These are phyloP conservation scores for Ptychobarbus kaznakovi DNA, from an alignment of 2,797 vertebrate genomes.

Conservation along the genomic window DNA sequence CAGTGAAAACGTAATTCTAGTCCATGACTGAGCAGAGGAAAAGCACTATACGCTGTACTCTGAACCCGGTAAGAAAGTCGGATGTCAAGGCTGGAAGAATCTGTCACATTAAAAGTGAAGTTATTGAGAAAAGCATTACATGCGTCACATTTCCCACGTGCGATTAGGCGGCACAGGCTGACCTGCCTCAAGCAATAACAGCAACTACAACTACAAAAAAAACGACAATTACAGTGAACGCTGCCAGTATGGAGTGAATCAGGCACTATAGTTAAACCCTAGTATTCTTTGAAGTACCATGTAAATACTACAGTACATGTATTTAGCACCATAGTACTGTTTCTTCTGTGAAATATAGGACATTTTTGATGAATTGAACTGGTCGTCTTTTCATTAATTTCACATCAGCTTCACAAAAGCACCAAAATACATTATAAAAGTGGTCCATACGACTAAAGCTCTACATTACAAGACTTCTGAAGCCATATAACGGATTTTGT, in stretches of 20 bases:
- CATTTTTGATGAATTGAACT: not conserved
- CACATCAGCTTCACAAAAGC: not conserved
- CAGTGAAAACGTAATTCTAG: conserved; percentile 38
- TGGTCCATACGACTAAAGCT: not conserved
- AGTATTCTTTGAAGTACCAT: not conserved
- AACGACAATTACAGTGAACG: conserved; percentile 11
- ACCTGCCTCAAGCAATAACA: not conserved
- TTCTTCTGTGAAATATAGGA: not conserved
- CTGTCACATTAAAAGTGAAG: not conserved
- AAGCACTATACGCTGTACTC: not conserved
- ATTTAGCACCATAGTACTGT: not conserved
- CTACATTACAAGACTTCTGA: not conserved
- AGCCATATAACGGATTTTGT: not conserved
- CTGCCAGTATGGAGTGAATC: conserved; percentile 7
- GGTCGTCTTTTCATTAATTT: not conserved
- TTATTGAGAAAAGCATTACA: not conserved
- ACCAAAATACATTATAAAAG: not conserved
- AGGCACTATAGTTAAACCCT: not conserved
- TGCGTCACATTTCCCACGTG: conserved; percentile 12
- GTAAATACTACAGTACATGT: not conserved
- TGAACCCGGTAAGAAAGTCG: not conserved
- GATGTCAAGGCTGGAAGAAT: not conserved
- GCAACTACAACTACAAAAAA: not conserved
- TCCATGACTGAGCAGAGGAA: conserved; percentile 1
- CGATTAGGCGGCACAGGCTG: not conserved